Evolutionary conservation across 2,113 vertebrate species (phyloP).

Genomic region (Fulica atra): DNA sequence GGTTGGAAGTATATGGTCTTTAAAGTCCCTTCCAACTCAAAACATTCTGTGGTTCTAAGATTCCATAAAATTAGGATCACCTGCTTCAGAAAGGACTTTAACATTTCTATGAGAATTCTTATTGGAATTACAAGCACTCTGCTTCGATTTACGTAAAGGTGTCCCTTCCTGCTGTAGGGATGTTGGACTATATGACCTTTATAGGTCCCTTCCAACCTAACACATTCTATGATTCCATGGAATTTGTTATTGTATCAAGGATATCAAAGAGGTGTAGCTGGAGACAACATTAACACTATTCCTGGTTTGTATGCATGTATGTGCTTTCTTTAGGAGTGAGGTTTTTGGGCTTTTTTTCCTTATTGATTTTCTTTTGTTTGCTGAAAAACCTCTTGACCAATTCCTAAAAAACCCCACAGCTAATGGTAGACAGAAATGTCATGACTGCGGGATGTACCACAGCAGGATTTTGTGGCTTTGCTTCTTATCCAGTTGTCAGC

Average conservation of each 20-base stretch:
- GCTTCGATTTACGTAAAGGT: neutral
- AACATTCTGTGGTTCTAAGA: too few species aligned
- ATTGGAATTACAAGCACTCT: neutral
- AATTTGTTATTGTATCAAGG: neutral
- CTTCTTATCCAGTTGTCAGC: neutral
- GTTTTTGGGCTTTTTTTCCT: neutral
- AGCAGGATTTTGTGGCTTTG: neutral
- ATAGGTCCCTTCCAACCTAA: too few species aligned
- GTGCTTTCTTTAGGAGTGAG: neutral
- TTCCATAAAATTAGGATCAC: neutral
- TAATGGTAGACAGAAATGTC: conserved; percentile 3
- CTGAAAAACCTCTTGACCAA: conserved; percentile 3
- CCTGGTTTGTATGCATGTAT: neutral
- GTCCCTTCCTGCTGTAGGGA: too few species aligned
- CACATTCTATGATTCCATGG: neutral
- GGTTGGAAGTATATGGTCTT: too few species aligned
- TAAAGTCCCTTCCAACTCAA: too few species aligned
- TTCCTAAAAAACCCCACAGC: neutral
- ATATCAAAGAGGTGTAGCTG: neutral
- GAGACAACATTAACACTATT: neutral
- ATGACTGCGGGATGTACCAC: neutral
- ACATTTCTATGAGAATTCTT: neutral
- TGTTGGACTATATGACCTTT: too few species aligned
- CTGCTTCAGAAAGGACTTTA: neutral
- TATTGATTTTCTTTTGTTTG: conserved; percentile 23